Percentiles rank a stretch among this genome's conserved stretches.
These are phyloP conservation scores for Apoderus coryli DNA, from an alignment of 2,888 invertebrate species.

Conservation along the genomic window DNA sequence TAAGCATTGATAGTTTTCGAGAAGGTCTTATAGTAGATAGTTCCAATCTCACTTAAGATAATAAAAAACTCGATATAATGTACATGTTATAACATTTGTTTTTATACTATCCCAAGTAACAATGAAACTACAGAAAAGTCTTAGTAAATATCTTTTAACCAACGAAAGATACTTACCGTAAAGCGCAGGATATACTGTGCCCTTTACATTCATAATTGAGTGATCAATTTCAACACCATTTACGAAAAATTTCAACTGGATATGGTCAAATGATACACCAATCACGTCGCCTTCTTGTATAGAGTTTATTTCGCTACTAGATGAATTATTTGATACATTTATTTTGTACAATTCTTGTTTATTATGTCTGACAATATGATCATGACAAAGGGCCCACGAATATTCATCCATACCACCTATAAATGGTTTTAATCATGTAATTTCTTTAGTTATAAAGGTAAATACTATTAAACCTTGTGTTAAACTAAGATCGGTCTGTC, in stretches of 20 bases:
- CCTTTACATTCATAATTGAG: constrained; percentile 77
- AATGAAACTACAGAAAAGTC: too few species aligned
- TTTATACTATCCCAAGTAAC: too few species aligned
- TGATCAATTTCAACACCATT: constrained; percentile 81
- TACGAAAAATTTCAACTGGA: constrained; percentile 85
- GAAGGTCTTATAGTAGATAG: too few species aligned
- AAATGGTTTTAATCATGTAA: too few species aligned
- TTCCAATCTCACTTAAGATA: too few species aligned
- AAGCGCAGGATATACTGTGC: constrained; percentile 80
- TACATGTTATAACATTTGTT: too few species aligned
- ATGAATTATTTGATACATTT: constrained; percentile 22
- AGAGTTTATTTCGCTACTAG: constrained; percentile 34
- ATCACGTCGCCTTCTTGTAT: constrained; percentile 89
- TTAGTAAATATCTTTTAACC: too few species aligned
- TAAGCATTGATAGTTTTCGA: too few species aligned
- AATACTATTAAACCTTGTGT: constrained; percentile 45
- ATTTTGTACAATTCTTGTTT: constrained; percentile 56
- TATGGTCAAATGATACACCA: constrained; percentile 90
- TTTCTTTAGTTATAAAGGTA: neutral
- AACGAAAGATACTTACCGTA: constrained; percentile 64
- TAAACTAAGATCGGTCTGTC: constrained; percentile 72
- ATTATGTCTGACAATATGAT: constrained; percentile 75
- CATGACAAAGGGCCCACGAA: constrained; percentile 88
- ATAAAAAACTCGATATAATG: too few species aligned
- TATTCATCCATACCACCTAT: constrained; percentile 72